phyloP scores from a whole-genome alignment of 2,797 vertebrate genomes.

The Selene dorsalis region DNA sequence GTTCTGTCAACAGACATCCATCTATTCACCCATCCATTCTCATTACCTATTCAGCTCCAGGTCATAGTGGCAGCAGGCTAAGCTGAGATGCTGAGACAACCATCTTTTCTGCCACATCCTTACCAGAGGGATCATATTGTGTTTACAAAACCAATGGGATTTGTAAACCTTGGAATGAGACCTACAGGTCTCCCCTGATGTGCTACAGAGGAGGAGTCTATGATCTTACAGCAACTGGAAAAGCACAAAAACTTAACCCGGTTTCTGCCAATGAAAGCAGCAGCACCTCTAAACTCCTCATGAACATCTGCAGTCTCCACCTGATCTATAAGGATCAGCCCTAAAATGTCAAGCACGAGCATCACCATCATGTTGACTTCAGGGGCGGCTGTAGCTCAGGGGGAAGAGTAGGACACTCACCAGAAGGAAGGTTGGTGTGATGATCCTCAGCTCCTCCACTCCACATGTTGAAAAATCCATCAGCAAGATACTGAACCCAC shows the following conservation, averaged over 20 bases:
- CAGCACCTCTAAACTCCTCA: background rate
- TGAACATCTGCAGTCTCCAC: slow-evolving; percentile 4
- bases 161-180: slow-evolving; percentile 33
- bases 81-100: background rate
- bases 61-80: background rate
- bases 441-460: too few species aligned
- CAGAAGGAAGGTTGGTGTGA: background rate
- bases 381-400: too few species aligned
- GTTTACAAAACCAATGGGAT: slow-evolving; percentile 21
- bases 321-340: background rate
- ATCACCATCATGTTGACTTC: background rate
- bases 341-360: background rate
- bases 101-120: slow-evolving; percentile 2
- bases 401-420: too few species aligned
- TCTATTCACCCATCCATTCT: background rate
- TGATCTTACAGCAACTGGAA: slow-evolving; percentile 8
- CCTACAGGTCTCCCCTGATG: background rate
- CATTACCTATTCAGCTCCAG: background rate
- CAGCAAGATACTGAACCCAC: too few species aligned
- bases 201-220: background rate
- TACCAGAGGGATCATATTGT: background rate
- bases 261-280: background rate
- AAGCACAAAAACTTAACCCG: background rate
- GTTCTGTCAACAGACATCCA: slow-evolving; percentile 5
- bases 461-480: too few species aligned